Evolutionary conservation across 2,113 vertebrate species (phyloP).

Genomic region (Melospiza georgiana): DNA sequence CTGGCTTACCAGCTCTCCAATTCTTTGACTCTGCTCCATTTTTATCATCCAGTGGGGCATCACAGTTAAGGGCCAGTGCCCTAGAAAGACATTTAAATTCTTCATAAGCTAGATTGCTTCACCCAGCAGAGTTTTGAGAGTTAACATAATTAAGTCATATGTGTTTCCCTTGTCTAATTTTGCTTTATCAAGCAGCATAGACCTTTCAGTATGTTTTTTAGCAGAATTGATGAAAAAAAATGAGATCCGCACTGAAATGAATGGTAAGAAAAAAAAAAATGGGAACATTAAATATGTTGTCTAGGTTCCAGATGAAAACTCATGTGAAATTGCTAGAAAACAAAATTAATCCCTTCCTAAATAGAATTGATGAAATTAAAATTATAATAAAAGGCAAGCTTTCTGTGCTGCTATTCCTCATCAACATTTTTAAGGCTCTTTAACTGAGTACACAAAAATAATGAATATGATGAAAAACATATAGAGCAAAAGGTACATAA

Average conservation of each 20-base stretch:
- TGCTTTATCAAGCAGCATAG: conserved; percentile 53
- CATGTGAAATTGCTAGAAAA: background rate
- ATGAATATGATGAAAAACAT: background rate
- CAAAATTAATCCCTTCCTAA: conserved; percentile 4
- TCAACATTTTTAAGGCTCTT: background rate
- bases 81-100: conserved; percentile 75
- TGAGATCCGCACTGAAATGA: background rate
- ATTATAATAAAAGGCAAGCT: background rate
- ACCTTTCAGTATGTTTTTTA: background rate
- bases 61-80: conserved; percentile 97
- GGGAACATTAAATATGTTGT: conserved; percentile 23
- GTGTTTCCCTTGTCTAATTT: conserved; percentile 51
- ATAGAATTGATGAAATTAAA: conserved; percentile 45
- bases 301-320: background rate
- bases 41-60: conserved; percentile 96
- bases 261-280: conserved; percentile 38
- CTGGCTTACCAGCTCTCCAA: conserved; percentile 97
- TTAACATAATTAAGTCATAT: background rate
- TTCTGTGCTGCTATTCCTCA: background rate
- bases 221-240: background rate
- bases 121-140: background rate
- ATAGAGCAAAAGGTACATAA: background rate
- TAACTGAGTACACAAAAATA: background rate
- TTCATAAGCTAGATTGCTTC: conserved; percentile 45
- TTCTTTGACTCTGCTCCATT: conserved; percentile 96